These are phyloP conservation scores for Arbacia lixula DNA, from an alignment of 53 echinoderm and acorn worm species.

Conservation along the genomic window DNA sequence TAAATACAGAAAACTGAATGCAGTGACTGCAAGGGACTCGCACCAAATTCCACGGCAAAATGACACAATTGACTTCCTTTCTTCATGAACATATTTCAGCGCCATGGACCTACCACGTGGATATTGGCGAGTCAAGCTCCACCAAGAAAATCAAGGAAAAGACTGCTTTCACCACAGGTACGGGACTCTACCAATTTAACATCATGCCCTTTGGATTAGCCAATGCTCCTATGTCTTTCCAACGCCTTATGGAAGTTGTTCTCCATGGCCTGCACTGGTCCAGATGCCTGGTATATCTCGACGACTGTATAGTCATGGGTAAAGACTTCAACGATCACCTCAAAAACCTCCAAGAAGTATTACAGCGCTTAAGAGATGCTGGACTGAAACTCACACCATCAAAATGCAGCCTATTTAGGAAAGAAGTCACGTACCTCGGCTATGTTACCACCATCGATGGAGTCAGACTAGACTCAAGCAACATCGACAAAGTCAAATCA, in stretches of 20 bases:
- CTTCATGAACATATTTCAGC: conserved; percentile 40
- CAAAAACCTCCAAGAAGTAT: conserved; percentile 66
- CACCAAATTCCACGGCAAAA: conserved; percentile 56
- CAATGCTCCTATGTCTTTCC: conserved; percentile 66
- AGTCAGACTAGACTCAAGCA: not conserved
- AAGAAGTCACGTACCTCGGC: conserved; percentile 26
- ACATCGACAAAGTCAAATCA: not conserved
- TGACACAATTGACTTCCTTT: conserved; percentile 43
- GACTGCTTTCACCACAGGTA: conserved; percentile 61
- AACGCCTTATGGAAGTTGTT: conserved; percentile 61
- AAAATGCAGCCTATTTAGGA: conserved; percentile 14
- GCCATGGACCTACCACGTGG: conserved; percentile 48
- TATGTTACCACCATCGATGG: conserved; percentile 15
- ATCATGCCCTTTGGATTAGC: conserved; percentile 52
- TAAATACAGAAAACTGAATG: conserved; percentile 39
- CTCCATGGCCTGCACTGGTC: conserved; percentile 66
- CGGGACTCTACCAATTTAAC: conserved; percentile 46
- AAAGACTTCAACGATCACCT: conserved; percentile 66
- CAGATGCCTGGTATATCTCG: conserved; percentile 61
- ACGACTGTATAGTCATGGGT: conserved; percentile 71
- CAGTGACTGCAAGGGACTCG: conserved; percentile 25
- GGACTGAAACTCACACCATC: conserved; percentile 40
- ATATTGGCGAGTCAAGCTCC: conserved; percentile 57
- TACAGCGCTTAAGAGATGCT: conserved; percentile 29
- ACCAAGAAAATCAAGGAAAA: conserved; percentile 40